Evolutionary conservation across 2,888 invertebrate species (phyloP).

Genomic region (Sarcophaga carnaria): DNA sequence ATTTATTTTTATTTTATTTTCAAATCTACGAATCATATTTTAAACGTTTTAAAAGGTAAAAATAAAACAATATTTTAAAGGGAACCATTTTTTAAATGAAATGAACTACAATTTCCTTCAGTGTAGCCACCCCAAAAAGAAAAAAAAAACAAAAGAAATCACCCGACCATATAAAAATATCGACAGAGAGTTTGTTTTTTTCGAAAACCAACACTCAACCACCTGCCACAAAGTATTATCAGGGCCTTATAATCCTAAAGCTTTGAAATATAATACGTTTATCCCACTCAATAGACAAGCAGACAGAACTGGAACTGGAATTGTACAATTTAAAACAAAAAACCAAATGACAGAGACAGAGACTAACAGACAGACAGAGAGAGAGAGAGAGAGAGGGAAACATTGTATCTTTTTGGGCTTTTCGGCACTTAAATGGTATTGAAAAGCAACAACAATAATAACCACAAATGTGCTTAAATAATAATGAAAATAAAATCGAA

Average conservation of each 20-base stretch:
- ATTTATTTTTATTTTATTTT: no score
- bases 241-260: conserved; percentile 33
- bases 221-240: conserved; percentile 8
- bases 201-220: conserved; percentile 10
- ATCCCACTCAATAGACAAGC: conserved; percentile 6
- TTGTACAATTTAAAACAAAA: conserved; percentile 13
- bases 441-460: neutral
- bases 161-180: neutral
- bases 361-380: neutral
- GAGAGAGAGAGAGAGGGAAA: neutral
- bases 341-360: neutral
- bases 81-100: no score
- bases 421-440: conserved; percentile 1
- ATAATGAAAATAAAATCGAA: neutral
- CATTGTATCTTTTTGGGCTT: neutral
- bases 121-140: neutral
- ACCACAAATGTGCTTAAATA: neutral
- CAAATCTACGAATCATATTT: no score
- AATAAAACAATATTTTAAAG: no score
- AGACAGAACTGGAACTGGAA: neutral
- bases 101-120: neutral
- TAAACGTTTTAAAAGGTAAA: no score
- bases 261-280: conserved; percentile 44
- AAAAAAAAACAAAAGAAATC: no score
- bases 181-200: neutral